Percentiles rank a stretch among this genome's conserved stretches.
Conservation (phyloP, 2,888 invertebrate genomes). For the Euproctis similis region DNA sequence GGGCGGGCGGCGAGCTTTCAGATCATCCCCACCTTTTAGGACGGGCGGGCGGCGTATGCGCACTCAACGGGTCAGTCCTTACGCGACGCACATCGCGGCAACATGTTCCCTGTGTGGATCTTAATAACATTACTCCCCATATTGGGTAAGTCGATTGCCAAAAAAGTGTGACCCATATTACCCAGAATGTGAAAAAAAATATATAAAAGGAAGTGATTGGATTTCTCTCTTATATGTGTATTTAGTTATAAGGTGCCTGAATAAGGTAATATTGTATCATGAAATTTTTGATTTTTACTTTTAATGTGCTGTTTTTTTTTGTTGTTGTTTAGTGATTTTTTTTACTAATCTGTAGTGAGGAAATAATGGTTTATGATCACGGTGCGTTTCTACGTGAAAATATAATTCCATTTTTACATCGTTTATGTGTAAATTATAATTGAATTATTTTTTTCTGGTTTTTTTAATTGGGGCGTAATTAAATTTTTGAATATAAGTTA, state of each 20-base stretch:
- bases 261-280: conserved; percentile 10
- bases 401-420: conserved; percentile 20
- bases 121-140: conserved; percentile 67
- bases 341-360: neutral
- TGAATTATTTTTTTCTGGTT: too few species aligned
- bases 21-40: conserved; percentile 32
- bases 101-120: conserved; percentile 70
- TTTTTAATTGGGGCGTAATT: too few species aligned
- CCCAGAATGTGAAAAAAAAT: conserved; percentile 27
- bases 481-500: too few species aligned
- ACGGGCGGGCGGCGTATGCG: conserved; percentile 46
- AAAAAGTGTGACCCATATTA: conserved; percentile 19
- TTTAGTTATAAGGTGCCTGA: conserved; percentile 13
- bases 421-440: too few species aligned
- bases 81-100: conserved; percentile 64
- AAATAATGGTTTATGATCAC: conserved; percentile 19
- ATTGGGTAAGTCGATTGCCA: conserved; percentile 57
- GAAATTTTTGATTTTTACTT: neutral
- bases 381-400: conserved; percentile 36
- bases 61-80: conserved; percentile 45
- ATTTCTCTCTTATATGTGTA: conserved; percentile 15
- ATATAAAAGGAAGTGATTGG: conserved; percentile 38
- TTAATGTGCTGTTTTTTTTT: too few species aligned
- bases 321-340: neutral
- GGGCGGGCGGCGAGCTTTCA: conserved; percentile 66